phyloP scores from a whole-genome alignment of 2,113 vertebrate genomes.

The Xyrauchen texanus region DNA sequence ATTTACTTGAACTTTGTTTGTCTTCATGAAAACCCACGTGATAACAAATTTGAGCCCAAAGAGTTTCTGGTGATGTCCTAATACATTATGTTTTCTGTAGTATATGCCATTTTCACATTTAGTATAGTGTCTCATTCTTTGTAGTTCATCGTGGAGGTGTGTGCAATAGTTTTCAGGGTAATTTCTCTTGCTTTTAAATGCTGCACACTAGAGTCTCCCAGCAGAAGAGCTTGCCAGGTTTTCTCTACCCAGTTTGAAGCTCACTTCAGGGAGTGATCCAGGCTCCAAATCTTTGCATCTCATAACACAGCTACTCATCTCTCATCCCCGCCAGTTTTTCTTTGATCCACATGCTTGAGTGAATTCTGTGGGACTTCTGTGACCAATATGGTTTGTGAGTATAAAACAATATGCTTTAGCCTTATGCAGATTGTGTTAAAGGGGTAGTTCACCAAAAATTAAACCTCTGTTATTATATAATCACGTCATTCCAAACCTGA shows the following conservation, averaged over 20 bases:
- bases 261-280: slow-evolving; percentile 13
- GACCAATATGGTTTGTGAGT: slow-evolving; percentile 12
- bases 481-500: too few relatives aligned
- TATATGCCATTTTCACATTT: neutral
- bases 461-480: too few relatives aligned
- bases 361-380: neutral
- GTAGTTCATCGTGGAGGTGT: slow-evolving; percentile 18
- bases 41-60: neutral
- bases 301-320: neutral
- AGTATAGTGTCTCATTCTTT: neutral
- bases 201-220: neutral
- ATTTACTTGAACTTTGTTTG: slow-evolving; percentile 40
- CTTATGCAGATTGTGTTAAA: neutral
- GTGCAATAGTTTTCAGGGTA: slow-evolving; percentile 30
- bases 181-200: too few relatives aligned
- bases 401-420: slow-evolving; percentile 13
- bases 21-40: slow-evolving; percentile 12
- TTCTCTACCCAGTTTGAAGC: neutral
- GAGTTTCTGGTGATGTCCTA: too few relatives aligned
- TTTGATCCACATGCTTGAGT: neutral
- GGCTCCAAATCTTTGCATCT: slow-evolving; percentile 8
- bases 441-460: too few relatives aligned
- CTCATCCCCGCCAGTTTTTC: slow-evolving; percentile 30
- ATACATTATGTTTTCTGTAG: neutral
- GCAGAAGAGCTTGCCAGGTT: slow-evolving; percentile 15